A percentile compares a stretch with the other conserved stretches of the same genome.
phyloP scores from a whole-genome alignment of 2,888 invertebrate species.

The Heliconius sara region DNA sequence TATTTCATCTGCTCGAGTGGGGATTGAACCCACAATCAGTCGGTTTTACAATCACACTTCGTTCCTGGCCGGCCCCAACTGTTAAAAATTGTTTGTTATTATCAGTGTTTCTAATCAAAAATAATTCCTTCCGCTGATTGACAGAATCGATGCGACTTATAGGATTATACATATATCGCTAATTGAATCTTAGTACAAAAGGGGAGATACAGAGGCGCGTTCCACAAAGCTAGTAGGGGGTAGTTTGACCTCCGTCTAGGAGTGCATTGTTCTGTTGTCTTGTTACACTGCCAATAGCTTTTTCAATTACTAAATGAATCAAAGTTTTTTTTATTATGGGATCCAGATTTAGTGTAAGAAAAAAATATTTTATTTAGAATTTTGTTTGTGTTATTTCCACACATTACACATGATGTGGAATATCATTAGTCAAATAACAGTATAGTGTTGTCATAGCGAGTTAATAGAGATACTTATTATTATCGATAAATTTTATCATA shows the following conservation, averaged over 20 bases:
- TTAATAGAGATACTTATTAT: too few species aligned
- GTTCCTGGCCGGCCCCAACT: too few species aligned
- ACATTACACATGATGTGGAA: too few species aligned
- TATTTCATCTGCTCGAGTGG: too few species aligned
- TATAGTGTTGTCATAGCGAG: too few species aligned
- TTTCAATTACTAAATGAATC: constrained; percentile 21
- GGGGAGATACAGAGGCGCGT: constrained; percentile 53
- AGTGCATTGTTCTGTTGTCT: constrained; percentile 24
- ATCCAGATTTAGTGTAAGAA: not conserved
- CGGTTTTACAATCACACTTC: too few species aligned
- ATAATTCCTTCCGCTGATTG: constrained; percentile 59
- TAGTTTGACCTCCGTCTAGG: constrained; percentile 21
- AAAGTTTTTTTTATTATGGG: not conserved
- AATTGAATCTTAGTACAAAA: constrained; percentile 69
- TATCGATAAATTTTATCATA: too few species aligned
- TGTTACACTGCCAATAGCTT: constrained; percentile 5
- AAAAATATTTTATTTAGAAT: not conserved
- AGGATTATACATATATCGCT: constrained; percentile 74
- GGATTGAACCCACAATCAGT: too few species aligned
- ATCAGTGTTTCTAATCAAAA: constrained; percentile 15
- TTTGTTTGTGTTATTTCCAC: not conserved
- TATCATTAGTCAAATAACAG: too few species aligned
- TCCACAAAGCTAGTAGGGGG: constrained; percentile 38
- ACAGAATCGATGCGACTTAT: constrained; percentile 75
- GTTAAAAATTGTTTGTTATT: not conserved